Percentiles rank a stretch among this genome's conserved stretches.
These are phyloP conservation scores for Mycetomoellerius zeteki DNA, from an alignment of 1,140 invertebrate genomes.

Conservation along the genomic window DNA sequence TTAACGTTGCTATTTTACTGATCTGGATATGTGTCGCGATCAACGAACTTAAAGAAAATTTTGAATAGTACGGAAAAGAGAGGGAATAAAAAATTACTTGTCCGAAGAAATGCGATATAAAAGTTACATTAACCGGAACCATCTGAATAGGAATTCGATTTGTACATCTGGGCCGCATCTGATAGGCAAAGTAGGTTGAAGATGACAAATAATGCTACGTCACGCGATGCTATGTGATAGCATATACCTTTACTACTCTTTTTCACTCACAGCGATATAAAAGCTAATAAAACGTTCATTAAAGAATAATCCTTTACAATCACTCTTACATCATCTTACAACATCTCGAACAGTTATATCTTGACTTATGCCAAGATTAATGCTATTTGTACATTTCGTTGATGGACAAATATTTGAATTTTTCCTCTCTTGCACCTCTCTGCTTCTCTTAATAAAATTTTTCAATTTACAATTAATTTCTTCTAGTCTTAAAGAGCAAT, in stretches of 20 bases:
- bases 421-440: not conserved
- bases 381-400: not conserved
- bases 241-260: not conserved
- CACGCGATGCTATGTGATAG: constrained; percentile 26
- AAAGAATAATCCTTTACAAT: not conserved
- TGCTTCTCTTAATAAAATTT: not conserved
- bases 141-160: constrained; percentile 36
- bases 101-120: constrained; percentile 7
- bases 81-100: not conserved
- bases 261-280: not conserved
- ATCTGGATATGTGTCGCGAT: not conserved
- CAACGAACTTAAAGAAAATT: constrained; percentile 40
- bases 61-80: not conserved
- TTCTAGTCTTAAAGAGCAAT: not conserved
- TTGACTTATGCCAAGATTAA: not conserved
- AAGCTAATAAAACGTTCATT: not conserved
- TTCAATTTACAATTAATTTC: not conserved
- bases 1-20: not conserved
- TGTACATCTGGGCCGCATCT: constrained; percentile 38
- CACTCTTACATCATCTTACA: no score
- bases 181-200: constrained; percentile 49
- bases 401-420: not conserved
- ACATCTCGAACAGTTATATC: not conserved
- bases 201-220: constrained; percentile 46
- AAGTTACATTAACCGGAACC: constrained; percentile 34